These are phyloP conservation scores for Calidris pygmaea DNA, from an alignment of 2,113 vertebrate species.

Conservation along the genomic window DNA sequence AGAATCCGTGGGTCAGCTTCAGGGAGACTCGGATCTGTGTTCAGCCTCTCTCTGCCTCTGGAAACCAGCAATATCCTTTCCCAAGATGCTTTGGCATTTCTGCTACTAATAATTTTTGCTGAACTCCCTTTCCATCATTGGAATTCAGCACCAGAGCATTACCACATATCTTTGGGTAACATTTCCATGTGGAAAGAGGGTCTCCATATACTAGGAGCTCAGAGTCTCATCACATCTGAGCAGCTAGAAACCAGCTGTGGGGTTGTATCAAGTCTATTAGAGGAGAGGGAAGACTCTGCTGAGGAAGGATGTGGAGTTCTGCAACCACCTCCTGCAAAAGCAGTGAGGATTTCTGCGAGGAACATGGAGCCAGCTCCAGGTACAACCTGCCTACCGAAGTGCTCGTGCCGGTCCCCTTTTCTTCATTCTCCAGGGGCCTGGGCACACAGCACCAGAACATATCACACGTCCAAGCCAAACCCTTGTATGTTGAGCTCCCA, in stretches of 20 bases:
- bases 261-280: not conserved
- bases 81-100: not conserved
- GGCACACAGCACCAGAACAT: not conserved
- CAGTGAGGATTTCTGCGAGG: not conserved
- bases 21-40: not conserved
- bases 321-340: not conserved
- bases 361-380: not conserved
- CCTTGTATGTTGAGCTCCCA: not conserved
- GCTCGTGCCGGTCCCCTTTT: not conserved
- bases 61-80: not conserved
- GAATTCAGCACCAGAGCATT: not conserved
- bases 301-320: not conserved
- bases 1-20: not conserved
- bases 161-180: rapidly evolving
- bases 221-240: not conserved
- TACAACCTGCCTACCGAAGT: not conserved
- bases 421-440: not conserved
- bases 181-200: not conserved
- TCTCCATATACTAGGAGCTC: not conserved
- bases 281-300: not conserved
- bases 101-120: not conserved
- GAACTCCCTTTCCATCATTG: not conserved
- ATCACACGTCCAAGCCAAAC: not conserved
- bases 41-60: not conserved
- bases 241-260: not conserved